Conservation (phyloP, 2,888 invertebrate species). For the Ophonus ardosiacus region DNA sequence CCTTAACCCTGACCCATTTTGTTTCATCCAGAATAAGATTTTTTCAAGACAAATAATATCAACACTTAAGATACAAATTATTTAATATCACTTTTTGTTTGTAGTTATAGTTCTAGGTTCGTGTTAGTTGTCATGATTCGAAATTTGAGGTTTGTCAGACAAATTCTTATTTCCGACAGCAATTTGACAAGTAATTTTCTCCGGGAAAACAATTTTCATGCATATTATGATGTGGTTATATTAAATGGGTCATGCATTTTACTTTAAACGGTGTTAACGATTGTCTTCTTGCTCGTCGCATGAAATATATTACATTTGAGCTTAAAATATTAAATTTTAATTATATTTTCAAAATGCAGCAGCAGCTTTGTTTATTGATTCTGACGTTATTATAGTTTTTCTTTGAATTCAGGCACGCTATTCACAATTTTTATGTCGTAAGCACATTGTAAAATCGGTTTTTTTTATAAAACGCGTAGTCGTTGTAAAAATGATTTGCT, state of each 20-base stretch:
- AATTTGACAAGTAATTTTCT: conserved; percentile 55
- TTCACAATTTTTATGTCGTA: too few relatives aligned
- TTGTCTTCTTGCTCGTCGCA: conserved; percentile 17
- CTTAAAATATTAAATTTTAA: not conserved
- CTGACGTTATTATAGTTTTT: not conserved
- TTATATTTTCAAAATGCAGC: not conserved
- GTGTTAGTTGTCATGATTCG: conserved; percentile 25
- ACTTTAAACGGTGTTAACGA: conserved; percentile 20
- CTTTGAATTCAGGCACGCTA: too few relatives aligned
- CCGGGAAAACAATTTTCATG: conserved; percentile 56
- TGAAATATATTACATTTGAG: conserved; percentile 15
- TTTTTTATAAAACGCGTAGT: too few relatives aligned
- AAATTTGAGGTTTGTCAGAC: conserved; percentile 52
- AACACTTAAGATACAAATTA: conserved; percentile 17
- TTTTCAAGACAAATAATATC: not conserved
- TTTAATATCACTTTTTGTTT: not conserved
- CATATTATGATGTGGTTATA: conserved; percentile 35
- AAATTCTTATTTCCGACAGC: conserved; percentile 33
- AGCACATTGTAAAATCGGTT: too few relatives aligned
- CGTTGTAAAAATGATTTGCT: too few relatives aligned
- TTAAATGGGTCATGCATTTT: conserved; percentile 50
- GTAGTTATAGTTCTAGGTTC: not conserved
- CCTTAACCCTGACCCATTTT: conserved; percentile 62
- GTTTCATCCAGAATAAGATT: conserved; percentile 13
- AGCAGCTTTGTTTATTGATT: not conserved